Evolutionary conservation across 2,888 invertebrate species (phyloP), one percentile per base, ranked within the genome.

Genomic region (Rhyacophila evoluta): DNA sequence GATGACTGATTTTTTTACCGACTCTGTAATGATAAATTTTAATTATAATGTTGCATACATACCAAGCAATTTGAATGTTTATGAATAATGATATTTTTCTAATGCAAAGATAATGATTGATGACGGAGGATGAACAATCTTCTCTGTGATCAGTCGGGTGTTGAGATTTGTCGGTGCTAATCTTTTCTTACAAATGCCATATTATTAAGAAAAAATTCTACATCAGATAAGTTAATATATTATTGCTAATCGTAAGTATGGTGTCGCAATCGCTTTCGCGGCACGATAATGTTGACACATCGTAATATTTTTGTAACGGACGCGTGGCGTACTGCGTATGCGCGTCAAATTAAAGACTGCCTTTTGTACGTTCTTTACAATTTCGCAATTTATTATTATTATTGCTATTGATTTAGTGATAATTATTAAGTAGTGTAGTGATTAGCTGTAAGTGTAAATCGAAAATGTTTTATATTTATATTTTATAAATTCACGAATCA

Each of bases 281-380:
- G 10, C 55, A 12, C 55, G 25, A 19, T 55, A 55, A 55, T 55
- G 55, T 55, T 55, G 55, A 55, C 55, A 55, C 25, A 15, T 41
- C 41, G 28, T 39, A 55, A 76, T 72, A 76, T 76, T 72, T 72
- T 76, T 75, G 71, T 76, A 76, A 70, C 11, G 25, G 76, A 36
- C 37, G 76, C 76, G 72, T 27, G 36, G 37, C 37, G 15, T 1
- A 0, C 15, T 25, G 6, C 19, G 55, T 36, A 38, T 15, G 29
- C 68, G 77, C 67, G 77, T 73, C 73, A 27, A 25, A 55, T 29
- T 12, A 39, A 78, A 78, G 78, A 78, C 78, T 78, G 78, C 78
- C 78, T 78, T 78, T 78, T 78, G 78, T 78, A 74, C 55, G 78
- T 71, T 71, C 37, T 78, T 78, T 74, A 78, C 74, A 71, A 55